Base-by-base conservation (phyloP, 1,140 invertebrate genomes). In the Oedothorax gibbosus region DNA sequence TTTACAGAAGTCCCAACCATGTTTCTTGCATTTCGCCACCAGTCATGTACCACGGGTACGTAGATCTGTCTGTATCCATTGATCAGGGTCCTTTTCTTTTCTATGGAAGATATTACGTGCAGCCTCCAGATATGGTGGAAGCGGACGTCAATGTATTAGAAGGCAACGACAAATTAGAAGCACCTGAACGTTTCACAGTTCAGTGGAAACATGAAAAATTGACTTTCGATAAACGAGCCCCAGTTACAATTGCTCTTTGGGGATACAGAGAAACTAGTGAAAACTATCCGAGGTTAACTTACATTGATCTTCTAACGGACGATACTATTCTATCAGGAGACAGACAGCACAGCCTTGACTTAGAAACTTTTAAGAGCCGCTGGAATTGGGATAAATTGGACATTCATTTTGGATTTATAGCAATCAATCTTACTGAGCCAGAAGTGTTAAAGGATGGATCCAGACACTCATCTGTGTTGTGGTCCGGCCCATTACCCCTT, bases 81-180 rank as follows among this genome's bases (percentile, higher is more conserved):
- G 90, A 92, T 72, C 95, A 93, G 60, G 95, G 94, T 87, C 93
- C 92, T 21, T 96, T 94, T 89, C 94, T 97, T 87, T 98, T 96
- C 95, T 96, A 96, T 88, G 96, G 96, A 88, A 94, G 94, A 92
- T 98, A 94, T 90, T 97, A 97, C 89, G 94, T 98, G 68, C 95
- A 88, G 73, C 88, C 88, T 12, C 88, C 88, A 8, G 88, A 88
- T 65, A 86, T 88, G 15, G 87, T 87, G 0, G 78, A 88, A 72
- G 88, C 87, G 18, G 86, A 87, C 64, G 80, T 88, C 0, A 69
- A 87, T 12, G 80, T 88, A 9, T 20, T 87, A 0, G 84, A 88
- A 20, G 72, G 87, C 21, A 85, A 51, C 9, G 88, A 88, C 75
- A 77, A 87, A 62, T 1, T 73, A 53, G 88, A 88, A 65, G 84